A percentile compares a stretch with the other conserved stretches of the same genome.
Evolutionary conservation across 2,113 vertebrate genomes (phyloP).

Genomic region (human (Homo sapiens)): GRCh38 chr18:65431501-65432000

Average conservation of each 20-base stretch:
- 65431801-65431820: constrained; percentile 18
- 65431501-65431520: constrained; percentile 35
- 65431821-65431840: constrained; percentile 28
- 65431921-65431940: background rate
- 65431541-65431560: constrained; percentile 53
- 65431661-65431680: constrained; percentile 66
- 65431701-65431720: constrained; percentile 51
- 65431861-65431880: background rate
- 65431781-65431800: constrained; percentile 4
- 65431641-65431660: constrained; percentile 35
- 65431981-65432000: background rate
- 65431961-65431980: background rate
- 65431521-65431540: constrained; percentile 43
- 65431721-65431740: constrained; percentile 60
- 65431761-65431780: constrained; percentile 47
- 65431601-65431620: constrained; percentile 48
- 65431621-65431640: constrained; percentile 34
- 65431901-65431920: background rate
- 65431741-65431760: background rate
- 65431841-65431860: background rate
- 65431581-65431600: background rate
- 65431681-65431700: constrained; percentile 7
- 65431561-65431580: constrained; percentile 5
- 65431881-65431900: background rate
- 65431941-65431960: background rate